Percentiles rank a stretch among this genome's conserved stretches.
phyloP scores from a whole-genome alignment of 53 echinoderm and acorn worm species.

The Stichopus horrens region DNA sequence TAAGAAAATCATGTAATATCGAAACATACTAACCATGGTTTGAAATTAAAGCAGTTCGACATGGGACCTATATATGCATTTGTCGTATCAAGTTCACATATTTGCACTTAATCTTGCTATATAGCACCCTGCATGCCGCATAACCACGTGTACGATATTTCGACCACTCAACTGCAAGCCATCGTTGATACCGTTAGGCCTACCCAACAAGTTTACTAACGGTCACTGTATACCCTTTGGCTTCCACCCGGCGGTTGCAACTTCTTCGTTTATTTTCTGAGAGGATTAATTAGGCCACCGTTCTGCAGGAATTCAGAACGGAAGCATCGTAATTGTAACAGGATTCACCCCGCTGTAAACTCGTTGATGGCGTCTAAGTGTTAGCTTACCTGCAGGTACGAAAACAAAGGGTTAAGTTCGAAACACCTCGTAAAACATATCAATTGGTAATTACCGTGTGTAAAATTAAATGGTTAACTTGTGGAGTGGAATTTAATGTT shows the following conservation, averaged over 20 bases:
- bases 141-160: too few species aligned
- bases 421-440: background rate
- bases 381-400: background rate
- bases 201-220: background rate
- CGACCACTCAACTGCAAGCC: background rate
- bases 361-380: background rate
- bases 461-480: background rate
- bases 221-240: background rate
- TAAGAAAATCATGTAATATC: too few species aligned
- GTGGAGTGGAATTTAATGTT: background rate
- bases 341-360: background rate
- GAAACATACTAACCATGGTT: too few species aligned
- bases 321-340: background rate
- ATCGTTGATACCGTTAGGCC: background rate
- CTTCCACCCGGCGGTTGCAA: background rate
- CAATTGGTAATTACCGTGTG: background rate
- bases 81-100: too few species aligned
- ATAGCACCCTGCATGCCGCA: too few species aligned
- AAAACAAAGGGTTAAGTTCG: background rate
- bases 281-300: background rate
- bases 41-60: too few species aligned
- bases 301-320: background rate
- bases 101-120: too few species aligned
- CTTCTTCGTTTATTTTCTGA: background rate
- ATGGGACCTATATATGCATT: too few species aligned